Percentiles rank a stretch among this genome's conserved stretches.
These are phyloP conservation scores for Podotricha telesiphe DNA, from an alignment of 2,888 invertebrate species.

Conservation along the genomic window DNA sequence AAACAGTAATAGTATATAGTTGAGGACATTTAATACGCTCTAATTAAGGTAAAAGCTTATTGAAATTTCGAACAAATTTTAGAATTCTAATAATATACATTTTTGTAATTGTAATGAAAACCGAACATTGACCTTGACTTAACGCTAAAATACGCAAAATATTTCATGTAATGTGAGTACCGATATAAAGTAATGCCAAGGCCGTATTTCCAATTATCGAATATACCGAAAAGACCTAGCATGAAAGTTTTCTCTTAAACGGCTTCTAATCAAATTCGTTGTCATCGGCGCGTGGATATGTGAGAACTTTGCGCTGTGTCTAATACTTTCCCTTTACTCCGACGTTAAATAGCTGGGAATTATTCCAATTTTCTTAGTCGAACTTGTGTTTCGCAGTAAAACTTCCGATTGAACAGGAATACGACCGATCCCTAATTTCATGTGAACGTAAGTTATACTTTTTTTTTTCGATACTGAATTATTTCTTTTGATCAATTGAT, in stretches of 20 bases:
- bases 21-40: too few relatives aligned
- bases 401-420: neutral
- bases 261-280: conserved; percentile 41
- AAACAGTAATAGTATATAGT: too few relatives aligned
- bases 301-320: conserved; percentile 41
- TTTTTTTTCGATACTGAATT: too few relatives aligned
- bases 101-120: too few relatives aligned
- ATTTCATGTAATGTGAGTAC: too few relatives aligned
- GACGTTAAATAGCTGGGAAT: conserved; percentile 38
- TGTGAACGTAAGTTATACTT: neutral
- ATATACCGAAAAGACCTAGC: conserved; percentile 2
- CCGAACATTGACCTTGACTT: too few relatives aligned
- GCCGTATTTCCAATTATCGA: neutral
- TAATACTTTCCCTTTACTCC: conserved; percentile 27
- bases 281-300: conserved; percentile 45
- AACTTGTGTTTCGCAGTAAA: conserved; percentile 17
- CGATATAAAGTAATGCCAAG: neutral
- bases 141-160: too few relatives aligned
- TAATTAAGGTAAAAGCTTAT: too few relatives aligned
- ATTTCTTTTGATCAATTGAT: too few relatives aligned
- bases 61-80: too few relatives aligned
- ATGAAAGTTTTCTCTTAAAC: conserved; percentile 27
- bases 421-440: neutral
- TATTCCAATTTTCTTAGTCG: conserved; percentile 15
- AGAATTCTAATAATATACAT: too few relatives aligned